Conservation (phyloP, 2,888 invertebrate genomes). For the Drymonia ruficornis region DNA sequence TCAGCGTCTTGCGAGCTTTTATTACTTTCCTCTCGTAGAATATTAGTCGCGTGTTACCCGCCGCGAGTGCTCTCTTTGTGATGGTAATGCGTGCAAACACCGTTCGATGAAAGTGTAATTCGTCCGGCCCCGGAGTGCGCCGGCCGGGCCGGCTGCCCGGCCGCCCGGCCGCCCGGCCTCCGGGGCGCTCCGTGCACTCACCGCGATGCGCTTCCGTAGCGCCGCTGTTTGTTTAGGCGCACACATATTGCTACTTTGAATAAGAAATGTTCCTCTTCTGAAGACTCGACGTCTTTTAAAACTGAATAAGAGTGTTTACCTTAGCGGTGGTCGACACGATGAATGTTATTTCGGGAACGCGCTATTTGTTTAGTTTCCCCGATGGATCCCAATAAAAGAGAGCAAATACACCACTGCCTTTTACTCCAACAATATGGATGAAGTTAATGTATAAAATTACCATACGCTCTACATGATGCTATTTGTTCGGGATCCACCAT, state of each 20-base stretch:
- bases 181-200: background rate
- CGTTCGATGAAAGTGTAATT: conserved; percentile 52
- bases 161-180: background rate
- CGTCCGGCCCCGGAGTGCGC: conserved; percentile 23
- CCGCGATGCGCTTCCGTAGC: background rate
- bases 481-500: background rate
- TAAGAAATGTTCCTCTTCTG: conserved; percentile 66
- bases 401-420: conserved; percentile 3
- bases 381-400: conserved; percentile 1
- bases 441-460: conserved; percentile 2
- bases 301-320: conserved; percentile 48
- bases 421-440: background rate
- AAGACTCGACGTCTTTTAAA: conserved; percentile 39
- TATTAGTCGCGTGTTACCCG: background rate
- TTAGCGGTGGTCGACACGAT: conserved; percentile 31
- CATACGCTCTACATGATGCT: background rate
- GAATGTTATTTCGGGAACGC: conserved; percentile 25
- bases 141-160: background rate
- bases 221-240: conserved; percentile 71
- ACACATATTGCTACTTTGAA: conserved; percentile 76
- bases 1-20: background rate
- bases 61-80: conserved; percentile 50
- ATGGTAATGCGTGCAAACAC: conserved; percentile 67
- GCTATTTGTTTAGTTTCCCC: conserved; percentile 25
- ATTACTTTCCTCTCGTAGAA: background rate